phyloP scores from a whole-genome alignment of 2,888 invertebrate genomes.

The Phengaris arion region DNA sequence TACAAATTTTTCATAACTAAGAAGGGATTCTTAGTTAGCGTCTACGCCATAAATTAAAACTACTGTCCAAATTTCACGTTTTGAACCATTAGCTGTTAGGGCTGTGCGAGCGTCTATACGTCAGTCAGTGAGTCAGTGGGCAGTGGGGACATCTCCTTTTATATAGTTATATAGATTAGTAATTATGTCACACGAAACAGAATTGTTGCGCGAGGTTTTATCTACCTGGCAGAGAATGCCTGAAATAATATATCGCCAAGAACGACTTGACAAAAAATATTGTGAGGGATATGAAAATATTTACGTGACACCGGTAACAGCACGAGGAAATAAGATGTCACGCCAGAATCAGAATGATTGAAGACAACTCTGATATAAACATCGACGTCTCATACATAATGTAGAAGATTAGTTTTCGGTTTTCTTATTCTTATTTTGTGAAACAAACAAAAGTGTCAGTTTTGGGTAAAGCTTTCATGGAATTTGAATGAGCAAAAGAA shows the following conservation, averaged over 20 bases:
- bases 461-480: neutral
- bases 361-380: conserved; percentile 33
- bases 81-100: too few species aligned
- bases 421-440: neutral
- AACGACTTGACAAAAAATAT: conserved; percentile 7
- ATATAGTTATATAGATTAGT: too few species aligned
- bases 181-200: too few species aligned
- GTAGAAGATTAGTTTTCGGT: conserved; percentile 22
- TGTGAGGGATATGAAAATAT: conserved; percentile 16
- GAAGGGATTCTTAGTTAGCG: too few species aligned
- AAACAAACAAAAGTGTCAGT: neutral
- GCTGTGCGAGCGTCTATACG: too few species aligned
- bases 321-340: conserved; percentile 34
- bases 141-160: too few species aligned
- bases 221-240: too few species aligned
- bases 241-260: neutral
- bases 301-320: conserved; percentile 21
- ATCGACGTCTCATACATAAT: conserved; percentile 29
- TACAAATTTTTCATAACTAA: too few species aligned
- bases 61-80: too few species aligned
- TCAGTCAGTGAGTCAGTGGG: too few species aligned
- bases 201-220: too few species aligned
- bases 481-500: neutral
- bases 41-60: too few species aligned
- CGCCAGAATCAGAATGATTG: conserved; percentile 33